Base-by-base conservation (phyloP, 2,888 invertebrate genomes). In the Oligia fasciuncula region DNA sequence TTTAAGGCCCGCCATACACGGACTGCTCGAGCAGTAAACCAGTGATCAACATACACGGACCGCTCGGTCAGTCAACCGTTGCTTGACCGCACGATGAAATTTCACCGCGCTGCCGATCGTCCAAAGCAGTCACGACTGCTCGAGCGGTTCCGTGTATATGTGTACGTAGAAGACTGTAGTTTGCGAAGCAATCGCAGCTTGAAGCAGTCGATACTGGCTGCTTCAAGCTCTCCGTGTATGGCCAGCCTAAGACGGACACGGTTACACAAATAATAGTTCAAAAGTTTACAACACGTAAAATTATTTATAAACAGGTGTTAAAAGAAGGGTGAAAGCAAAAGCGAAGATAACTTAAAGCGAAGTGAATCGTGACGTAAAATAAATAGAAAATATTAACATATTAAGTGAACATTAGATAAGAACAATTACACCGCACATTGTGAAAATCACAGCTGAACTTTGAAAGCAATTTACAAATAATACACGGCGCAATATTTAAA, bases 301-400 rank as follows among this genome's bases (percentile, higher is more conserved):
- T 57, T 54, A 77, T 77, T 73, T 65, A 60, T 43, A 40, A 40
- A 76, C 9, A 69, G 57, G 73, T 79, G 77, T 74, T 35, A 69
- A 49, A n/a, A 76, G 23, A 66, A 77, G 43, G 72, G 72, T 77
- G 68, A 83, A 87, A 83, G 86, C 85, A 78, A 83, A 79, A 79
- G 85, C 83, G 29, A 69, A 81, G 29, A 76, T 40, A 70, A 69
- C 66, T 65, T 5, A 74, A 80, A 81, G 80, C 75, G 9, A 73
- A 78, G 76, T 79, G 79, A 77, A 77, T 13, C 0, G 73, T 87
- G 79, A 70, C 4, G 2, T n/a, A 19, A 74, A 60, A 70, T 40
- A 80, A 81, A 73, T 54, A 46, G 6, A 84, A 86, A 70, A 40
- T n/a, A 40, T 57, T 14, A 62, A 79, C n/a, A 63, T 46, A 51